Percentiles rank a stretch among this genome's conserved stretches.
Evolutionary conservation across 2,113 vertebrate genomes (phyloP).

Genomic region (Oncorhynchus nerka): DNA sequence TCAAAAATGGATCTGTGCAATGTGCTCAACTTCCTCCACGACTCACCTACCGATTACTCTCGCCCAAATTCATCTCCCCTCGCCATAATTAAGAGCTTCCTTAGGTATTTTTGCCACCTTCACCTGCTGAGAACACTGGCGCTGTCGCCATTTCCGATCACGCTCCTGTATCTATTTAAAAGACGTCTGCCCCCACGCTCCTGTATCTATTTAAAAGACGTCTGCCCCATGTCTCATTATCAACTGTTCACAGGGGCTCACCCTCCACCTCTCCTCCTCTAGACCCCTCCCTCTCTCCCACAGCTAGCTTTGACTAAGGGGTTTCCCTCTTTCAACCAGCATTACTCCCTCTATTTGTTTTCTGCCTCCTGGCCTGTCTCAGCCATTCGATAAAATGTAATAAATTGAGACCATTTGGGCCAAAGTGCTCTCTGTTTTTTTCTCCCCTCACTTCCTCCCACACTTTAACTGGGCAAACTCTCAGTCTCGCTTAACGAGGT

Average conservation of each 20-base stretch:
- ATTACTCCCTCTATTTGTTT: constrained; percentile 3
- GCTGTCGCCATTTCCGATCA: constrained; percentile 26
- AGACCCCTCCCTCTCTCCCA: constrained; percentile 2
- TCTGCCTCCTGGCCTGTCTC: constrained; percentile 12
- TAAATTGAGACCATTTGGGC: constrained; percentile 36
- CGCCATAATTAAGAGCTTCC: constrained; percentile 47
- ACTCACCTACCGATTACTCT: constrained; percentile 24
- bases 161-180: constrained; percentile 36
- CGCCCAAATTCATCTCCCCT: constrained; percentile 27
- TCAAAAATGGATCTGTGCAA: constrained; percentile 60
- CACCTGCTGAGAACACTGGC: constrained; percentile 30
- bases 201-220: constrained; percentile 45
- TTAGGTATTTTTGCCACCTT: constrained; percentile 44
- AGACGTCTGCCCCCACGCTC: constrained; percentile 28
- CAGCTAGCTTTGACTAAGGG: not conserved
- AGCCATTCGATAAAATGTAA: constrained; percentile 40
- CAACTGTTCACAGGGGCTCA: not conserved
- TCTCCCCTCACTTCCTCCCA: constrained; percentile 1
- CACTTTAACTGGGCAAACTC: constrained; percentile 32
- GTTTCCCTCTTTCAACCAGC: not conserved
- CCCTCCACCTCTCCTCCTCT: not conserved
- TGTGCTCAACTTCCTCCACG: constrained; percentile 33
- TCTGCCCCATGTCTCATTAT: constrained; percentile 42
- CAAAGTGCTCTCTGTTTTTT: constrained; percentile 28
- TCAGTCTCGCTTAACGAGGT: constrained; percentile 36